These are phyloP conservation scores for Dendropsophus ebraccatus DNA, from an alignment of 2,113 vertebrate genomes.

Conservation along the genomic window DNA sequence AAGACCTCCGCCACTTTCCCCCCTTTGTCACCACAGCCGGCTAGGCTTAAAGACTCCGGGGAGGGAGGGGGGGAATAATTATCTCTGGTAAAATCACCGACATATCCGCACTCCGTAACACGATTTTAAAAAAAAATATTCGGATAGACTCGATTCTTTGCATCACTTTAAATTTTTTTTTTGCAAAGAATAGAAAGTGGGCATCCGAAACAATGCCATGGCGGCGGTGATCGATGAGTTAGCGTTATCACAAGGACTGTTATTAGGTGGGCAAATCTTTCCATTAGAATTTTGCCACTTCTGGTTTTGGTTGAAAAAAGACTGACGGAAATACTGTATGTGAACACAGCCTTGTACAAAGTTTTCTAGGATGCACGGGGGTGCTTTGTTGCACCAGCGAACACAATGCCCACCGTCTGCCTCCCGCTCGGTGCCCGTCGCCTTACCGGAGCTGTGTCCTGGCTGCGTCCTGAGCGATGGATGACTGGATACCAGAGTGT, in stretches of 20 bases:
- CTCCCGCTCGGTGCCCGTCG: background rate
- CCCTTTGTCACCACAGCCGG: background rate
- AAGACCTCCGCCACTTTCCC: background rate
- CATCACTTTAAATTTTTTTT: no score
- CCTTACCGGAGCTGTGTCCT: conserved; percentile 25
- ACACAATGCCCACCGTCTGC: background rate
- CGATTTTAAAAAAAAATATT: no score
- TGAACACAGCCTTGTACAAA: no score
- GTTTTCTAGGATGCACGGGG: background rate
- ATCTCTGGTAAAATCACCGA: background rate
- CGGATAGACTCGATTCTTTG: no score
- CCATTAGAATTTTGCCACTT: no score
- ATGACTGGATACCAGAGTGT: conserved; percentile 7
- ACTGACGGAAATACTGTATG: no score
- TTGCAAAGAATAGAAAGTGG: background rate
- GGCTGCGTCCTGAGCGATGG: background rate
- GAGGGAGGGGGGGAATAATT: no score
- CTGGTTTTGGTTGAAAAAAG: no score
- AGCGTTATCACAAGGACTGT: background rate
- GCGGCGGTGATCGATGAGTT: background rate
- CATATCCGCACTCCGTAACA: background rate
- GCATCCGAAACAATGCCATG: background rate
- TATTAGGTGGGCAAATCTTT: no score
- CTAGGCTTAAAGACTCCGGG: background rate
- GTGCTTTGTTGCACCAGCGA: background rate